phyloP scores from a whole-genome alignment of 2,797 vertebrate species.

The Staurois parvus region DNA sequence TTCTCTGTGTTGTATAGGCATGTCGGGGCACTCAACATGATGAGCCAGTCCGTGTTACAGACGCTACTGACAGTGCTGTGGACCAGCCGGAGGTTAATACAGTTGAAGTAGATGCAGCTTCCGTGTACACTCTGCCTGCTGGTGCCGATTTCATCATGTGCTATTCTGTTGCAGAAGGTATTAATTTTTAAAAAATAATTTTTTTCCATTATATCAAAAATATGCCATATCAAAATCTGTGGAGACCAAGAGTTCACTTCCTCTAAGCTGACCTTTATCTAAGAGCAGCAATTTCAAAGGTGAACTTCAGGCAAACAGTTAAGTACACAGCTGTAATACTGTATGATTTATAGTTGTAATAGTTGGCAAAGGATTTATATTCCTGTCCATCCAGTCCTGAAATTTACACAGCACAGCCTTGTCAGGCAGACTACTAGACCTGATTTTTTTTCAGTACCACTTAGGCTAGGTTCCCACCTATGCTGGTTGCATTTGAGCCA shows the following conservation, averaged over 20 bases:
- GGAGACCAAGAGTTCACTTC: background rate
- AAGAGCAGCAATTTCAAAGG: too few relatives aligned
- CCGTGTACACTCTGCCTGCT: slow-evolving; percentile 84
- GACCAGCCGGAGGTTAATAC: slow-evolving; percentile 63
- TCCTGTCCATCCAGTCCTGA: too few relatives aligned
- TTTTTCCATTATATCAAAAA: background rate
- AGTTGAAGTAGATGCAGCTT: slow-evolving; percentile 83
- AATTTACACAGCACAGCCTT: too few relatives aligned
- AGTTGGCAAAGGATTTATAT: too few relatives aligned
- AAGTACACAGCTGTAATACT: too few relatives aligned
- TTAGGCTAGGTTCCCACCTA: too few relatives aligned
- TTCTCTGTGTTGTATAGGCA: slow-evolving; percentile 74
- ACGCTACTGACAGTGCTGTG: slow-evolving; percentile 73
- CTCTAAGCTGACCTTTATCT: background rate
- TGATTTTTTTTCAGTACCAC: too few relatives aligned
- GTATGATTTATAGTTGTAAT: too few relatives aligned
- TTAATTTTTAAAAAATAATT: background rate
- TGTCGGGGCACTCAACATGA: slow-evolving; percentile 89
- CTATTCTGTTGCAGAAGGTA: slow-evolving; percentile 93
- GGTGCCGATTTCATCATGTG: slow-evolving; percentile 94
- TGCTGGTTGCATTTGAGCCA: too few relatives aligned
- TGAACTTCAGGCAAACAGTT: too few relatives aligned
- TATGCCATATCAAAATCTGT: too few relatives aligned
- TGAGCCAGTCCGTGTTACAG: slow-evolving; percentile 74
- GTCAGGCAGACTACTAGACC: too few relatives aligned